Evolutionary conservation across 1,140 invertebrate species (phyloP), one percentile per base, ranked within the genome.

Genomic region (Drosophila saltans): DNA sequence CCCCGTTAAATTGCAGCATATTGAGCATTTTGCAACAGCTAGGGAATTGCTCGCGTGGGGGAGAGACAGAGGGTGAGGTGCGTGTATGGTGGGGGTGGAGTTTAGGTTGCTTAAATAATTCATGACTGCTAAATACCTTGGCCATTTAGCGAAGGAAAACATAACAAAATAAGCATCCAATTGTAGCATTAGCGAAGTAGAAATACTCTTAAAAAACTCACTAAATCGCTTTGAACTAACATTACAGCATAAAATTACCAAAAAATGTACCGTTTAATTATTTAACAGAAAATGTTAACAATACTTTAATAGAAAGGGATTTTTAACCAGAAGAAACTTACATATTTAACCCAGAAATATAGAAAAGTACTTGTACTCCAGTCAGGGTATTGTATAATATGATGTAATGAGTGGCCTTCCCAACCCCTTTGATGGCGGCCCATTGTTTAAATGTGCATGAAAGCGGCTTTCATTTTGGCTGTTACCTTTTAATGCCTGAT

Each of bases 71-170:
- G 16, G 5, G 16, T 48, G 21, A 24, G 21, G 8, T 7, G 43
- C 5, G 45, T 8, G 45, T 52, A 30, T 26, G 5, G 52, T 36
- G 45, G 5, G 28, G 24, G 61, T 40, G 58, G 69, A 26, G 65
- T 63, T 72, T 67, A 75, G 74, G 68, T 30, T 78, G 71, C 64
- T 73, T 90, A 75, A 90, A 90, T 90, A 82, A 90, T 90, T 86
- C 72, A 90, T 90, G 63, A 41, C 66, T 85, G 77, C 86, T 90
- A 90, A 90, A 90, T 90, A 90, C 86, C 81, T 80, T 86, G 81
- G 81, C 86, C 86, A 82, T 82, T 90, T 86, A 90, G 79, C 62
- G 65, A 63, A 74, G 64, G 64, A 69, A 52, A 48, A 70, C 65
- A 77, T 56, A 65, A 78, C 67, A 77, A 69, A 69, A 59, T 64